Conservation (phyloP, 2,888 invertebrate species). For the Anticlea derivata region DNA sequence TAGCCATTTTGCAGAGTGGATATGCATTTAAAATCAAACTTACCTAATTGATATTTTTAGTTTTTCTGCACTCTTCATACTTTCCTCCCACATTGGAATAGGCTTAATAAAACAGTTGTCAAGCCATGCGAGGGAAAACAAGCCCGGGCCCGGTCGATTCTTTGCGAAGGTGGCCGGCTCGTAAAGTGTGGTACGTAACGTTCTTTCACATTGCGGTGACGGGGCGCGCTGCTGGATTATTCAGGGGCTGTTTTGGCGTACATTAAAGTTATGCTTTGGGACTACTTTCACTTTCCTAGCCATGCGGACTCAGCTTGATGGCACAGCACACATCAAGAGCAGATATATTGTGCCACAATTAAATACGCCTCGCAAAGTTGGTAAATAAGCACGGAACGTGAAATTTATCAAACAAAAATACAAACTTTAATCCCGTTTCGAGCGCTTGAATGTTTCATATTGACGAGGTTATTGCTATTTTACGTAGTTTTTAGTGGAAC, state of each 20-base stretch:
- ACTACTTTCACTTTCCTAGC: neutral
- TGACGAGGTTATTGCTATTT: slow-evolving; percentile 28
- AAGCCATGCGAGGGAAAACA: slow-evolving; percentile 26
- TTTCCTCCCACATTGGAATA: neutral
- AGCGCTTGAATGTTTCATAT: slow-evolving; percentile 26
- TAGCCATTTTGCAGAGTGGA: too few species aligned
- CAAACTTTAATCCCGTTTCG: slow-evolving; percentile 20
- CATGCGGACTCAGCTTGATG: neutral
- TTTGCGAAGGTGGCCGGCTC: slow-evolving; percentile 33
- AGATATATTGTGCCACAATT: too few species aligned
- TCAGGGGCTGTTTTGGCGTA: neutral
- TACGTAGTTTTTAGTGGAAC: slow-evolving; percentile 25
- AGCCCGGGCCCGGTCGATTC: slow-evolving; percentile 33
- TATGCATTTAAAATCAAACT: too few species aligned
- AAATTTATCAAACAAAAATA: slow-evolving; percentile 16
- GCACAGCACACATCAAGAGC: slow-evolving; percentile 1
- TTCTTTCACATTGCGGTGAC: slow-evolving; percentile 17
- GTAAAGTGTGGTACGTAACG: slow-evolving; percentile 33
- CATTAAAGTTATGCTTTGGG: neutral
- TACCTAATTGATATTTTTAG: too few species aligned
- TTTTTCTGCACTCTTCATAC: too few species aligned
- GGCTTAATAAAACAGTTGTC: slow-evolving; percentile 21
- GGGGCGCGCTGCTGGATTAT: too few species aligned
- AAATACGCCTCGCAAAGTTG: too few species aligned
- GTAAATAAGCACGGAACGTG: neutral